Conservation (phyloP, 1,140 invertebrate species). For the Thaumatotibia leucotreta region DNA sequence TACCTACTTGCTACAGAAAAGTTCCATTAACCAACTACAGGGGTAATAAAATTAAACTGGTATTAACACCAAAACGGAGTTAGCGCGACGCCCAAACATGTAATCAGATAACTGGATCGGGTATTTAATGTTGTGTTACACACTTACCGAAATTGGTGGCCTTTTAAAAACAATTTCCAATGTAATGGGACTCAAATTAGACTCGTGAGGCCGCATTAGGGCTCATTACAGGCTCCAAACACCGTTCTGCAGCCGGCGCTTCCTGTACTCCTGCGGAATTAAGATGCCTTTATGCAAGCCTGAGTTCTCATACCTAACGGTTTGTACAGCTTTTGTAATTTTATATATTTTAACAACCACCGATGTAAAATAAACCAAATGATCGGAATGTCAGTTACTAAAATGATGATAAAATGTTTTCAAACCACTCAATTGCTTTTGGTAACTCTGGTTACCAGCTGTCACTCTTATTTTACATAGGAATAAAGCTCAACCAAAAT, state of each 20-base stretch:
- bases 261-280: slow-evolving; percentile 21
- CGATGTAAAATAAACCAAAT: too few species aligned
- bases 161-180: slow-evolving; percentile 21
- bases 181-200: slow-evolving; percentile 24
- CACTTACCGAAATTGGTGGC: slow-evolving; percentile 15
- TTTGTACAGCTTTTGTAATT: neutral
- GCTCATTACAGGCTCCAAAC: slow-evolving; percentile 27
- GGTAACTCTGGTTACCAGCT: too few species aligned
- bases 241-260: slow-evolving; percentile 10
- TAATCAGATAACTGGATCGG: neutral
- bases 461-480: too few species aligned
- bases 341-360: too few species aligned
- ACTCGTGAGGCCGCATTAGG: slow-evolving; percentile 18
- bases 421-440: too few species aligned
- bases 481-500: too few species aligned
- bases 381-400: too few species aligned
- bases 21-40: neutral
- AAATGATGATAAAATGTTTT: too few species aligned
- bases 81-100: neutral
- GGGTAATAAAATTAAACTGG: neutral
- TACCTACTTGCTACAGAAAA: too few species aligned
- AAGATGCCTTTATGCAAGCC: slow-evolving; percentile 1
- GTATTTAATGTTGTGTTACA: slow-evolving; percentile 5
- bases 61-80: neutral
- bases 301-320: neutral